Evolutionary conservation across 2,797 vertebrate species (phyloP), one percentile per base, ranked within the genome.

Genomic region (Synanceia verrucosa): DNA sequence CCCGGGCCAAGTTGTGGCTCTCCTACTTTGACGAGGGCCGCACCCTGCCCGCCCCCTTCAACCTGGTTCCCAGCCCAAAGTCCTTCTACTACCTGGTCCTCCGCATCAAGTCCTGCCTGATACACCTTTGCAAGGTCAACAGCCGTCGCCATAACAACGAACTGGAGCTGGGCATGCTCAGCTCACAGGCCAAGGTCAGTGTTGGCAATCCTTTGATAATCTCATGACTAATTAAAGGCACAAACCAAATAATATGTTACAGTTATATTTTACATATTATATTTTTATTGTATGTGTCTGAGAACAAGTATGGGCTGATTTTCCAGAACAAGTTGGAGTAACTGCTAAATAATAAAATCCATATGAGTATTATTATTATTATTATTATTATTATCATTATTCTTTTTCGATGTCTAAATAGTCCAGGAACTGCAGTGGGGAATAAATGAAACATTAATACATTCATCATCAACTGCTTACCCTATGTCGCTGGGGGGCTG

Each of bases 11-110:
- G 86, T 88, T 99, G 90, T 99, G 97, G 97, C 86, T 99, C 10
- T 99, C 97, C 65, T 99, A 99, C 88, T 99, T 98, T 58, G 97
- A 99, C 0, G 97, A 99, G 91, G 97, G 97, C 46, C 95, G 97
- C 66, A 99, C 97, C 8, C 91, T 99, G 57, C 97, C 97, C 4
- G 96, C 95, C 72, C 97, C 97, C 63, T 99, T 96, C 89, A 99
- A 99, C 80, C 91, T 99, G 90, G 96, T 99, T 85, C 97, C 97
- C 87, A 98, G 97, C 81, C 97, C 97, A 46, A 99, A 99, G 89
- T 99, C 97, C 52, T 97, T 97, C 94, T 98, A 97, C 91, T 99
- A 99, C 94, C 91, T 98, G 93, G 95, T 95, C 89, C 93, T 98
- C 77, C 96, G 94, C 90, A 94, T 96, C 89, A 97, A 96, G 93